These are phyloP conservation scores for Nyctalus aviator DNA, from an alignment of 2,797 vertebrate species.

Conservation along the genomic window DNA sequence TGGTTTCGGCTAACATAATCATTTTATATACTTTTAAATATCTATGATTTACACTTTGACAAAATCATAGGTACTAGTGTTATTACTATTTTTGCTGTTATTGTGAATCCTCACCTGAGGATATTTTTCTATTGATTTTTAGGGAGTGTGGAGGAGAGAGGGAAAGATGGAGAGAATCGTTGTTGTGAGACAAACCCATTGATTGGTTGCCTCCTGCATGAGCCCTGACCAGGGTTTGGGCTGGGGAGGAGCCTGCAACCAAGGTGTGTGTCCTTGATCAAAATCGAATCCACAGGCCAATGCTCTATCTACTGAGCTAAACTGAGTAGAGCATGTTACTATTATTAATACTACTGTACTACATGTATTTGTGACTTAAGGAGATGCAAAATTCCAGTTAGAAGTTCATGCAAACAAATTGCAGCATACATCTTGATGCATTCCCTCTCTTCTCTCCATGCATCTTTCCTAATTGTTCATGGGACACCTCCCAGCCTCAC, in stretches of 20 bases:
- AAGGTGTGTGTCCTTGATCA: too few relatives aligned
- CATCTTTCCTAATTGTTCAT: not conserved
- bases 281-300: too few relatives aligned
- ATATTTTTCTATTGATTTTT: too few relatives aligned
- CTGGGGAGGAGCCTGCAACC: too few relatives aligned
- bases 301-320: too few relatives aligned
- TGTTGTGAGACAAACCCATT: too few relatives aligned
- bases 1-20: too few relatives aligned
- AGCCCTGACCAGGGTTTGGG: too few relatives aligned
- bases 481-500: fast-evolving
- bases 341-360: not conserved
- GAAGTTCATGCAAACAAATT: not conserved
- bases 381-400: not conserved
- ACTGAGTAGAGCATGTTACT: not conserved
- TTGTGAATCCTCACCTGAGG: too few relatives aligned
- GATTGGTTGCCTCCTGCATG: too few relatives aligned
- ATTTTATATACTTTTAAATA: not conserved
- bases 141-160: too few relatives aligned
- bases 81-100: not conserved
- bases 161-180: too few relatives aligned
- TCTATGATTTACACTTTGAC: not conserved
- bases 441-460: not conserved
- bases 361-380: not conserved
- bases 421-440: not conserved
- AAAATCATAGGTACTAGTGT: not conserved